phyloP scores from a whole-genome alignment of 2,888 invertebrate genomes.

The Ephialtes manifestator region DNA sequence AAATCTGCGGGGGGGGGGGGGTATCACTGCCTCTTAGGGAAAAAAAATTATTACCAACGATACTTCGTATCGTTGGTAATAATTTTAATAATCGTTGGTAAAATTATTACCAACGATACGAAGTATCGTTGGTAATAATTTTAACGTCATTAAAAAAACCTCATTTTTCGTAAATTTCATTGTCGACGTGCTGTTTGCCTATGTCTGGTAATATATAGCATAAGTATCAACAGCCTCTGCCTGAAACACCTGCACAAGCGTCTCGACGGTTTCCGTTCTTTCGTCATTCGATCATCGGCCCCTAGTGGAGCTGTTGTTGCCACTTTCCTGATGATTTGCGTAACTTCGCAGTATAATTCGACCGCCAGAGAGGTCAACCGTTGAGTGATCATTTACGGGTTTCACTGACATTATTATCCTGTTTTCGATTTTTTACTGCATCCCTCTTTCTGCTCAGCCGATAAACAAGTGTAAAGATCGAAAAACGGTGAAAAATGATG shows the following conservation, averaged over 20 bases:
- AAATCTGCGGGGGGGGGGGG: too few species aligned
- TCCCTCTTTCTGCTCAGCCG: conserved; percentile 7
- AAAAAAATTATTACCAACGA: too few species aligned
- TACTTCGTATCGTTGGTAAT: not conserved
- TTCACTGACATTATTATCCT: conserved; percentile 62
- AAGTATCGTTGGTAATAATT: too few species aligned
- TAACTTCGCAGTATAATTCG: conserved; percentile 69
- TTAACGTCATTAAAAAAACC: not conserved
- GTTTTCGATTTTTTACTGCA: conserved; percentile 59
- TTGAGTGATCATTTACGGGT: conserved; percentile 47
- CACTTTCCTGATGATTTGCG: conserved; percentile 33
- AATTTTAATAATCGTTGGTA: too few species aligned
- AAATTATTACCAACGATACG: not conserved
- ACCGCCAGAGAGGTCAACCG: conserved; percentile 54
- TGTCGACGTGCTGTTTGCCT: not conserved
- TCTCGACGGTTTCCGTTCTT: conserved; percentile 65
- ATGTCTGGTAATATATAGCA: conserved; percentile 2
- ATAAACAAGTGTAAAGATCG: conserved; percentile 5
- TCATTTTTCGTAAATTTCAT: not conserved
- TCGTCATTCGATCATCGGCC: conserved; percentile 55
- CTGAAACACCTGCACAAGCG: conserved; percentile 56
- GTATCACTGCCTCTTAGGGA: too few species aligned
- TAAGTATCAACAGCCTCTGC: not conserved
- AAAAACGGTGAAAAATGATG: not conserved
- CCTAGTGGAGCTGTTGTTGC: conserved; percentile 20